These are phyloP conservation scores for Coptodon rendalli DNA, from an alignment of 2,113 vertebrate species.

Conservation along the genomic window DNA sequence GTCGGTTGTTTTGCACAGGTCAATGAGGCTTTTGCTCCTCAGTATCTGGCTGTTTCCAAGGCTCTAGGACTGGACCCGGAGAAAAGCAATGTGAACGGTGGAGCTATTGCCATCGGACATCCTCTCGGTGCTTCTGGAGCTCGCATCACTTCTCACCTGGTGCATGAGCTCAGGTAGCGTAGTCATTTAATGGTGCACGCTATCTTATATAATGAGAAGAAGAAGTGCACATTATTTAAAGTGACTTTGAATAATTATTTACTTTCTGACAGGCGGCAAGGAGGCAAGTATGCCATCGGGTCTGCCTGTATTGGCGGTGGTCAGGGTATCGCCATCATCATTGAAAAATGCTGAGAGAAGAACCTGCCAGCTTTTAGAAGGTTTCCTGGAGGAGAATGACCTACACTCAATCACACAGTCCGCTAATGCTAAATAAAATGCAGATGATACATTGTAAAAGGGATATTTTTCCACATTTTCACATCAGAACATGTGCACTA, in stretches of 20 bases:
- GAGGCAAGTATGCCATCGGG: slow-evolving; percentile 86
- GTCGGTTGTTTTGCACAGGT: slow-evolving; percentile 71
- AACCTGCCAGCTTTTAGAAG: not conserved
- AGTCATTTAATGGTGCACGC: not conserved
- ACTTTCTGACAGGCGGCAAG: slow-evolving; percentile 75
- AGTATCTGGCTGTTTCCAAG: slow-evolving; percentile 86
- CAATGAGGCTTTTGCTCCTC: slow-evolving; percentile 93
- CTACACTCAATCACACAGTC: not conserved
- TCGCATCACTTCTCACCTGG: slow-evolving; percentile 88
- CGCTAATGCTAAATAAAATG: not conserved
- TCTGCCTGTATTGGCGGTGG: slow-evolving; percentile 96
- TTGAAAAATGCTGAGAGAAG: slow-evolving; percentile 78
- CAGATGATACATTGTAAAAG: not conserved
- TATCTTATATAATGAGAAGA: not conserved
- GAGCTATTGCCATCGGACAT: slow-evolving; percentile 92
- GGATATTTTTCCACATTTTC: not conserved
- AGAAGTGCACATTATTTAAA: not conserved
- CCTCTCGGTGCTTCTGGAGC: slow-evolving; percentile 87
- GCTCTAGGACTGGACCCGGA: slow-evolving; percentile 81
- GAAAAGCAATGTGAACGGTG: slow-evolving; percentile 87
- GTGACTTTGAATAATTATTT: not conserved
- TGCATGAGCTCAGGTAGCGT: slow-evolving; percentile 85
- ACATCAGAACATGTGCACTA: not conserved
- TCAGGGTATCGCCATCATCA: slow-evolving; percentile 88
- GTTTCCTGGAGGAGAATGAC: not conserved